Evolutionary conservation across 2,797 vertebrate species (phyloP), one percentile per base, ranked within the genome.

Genomic region (Poeciliopsis turneri): DNA sequence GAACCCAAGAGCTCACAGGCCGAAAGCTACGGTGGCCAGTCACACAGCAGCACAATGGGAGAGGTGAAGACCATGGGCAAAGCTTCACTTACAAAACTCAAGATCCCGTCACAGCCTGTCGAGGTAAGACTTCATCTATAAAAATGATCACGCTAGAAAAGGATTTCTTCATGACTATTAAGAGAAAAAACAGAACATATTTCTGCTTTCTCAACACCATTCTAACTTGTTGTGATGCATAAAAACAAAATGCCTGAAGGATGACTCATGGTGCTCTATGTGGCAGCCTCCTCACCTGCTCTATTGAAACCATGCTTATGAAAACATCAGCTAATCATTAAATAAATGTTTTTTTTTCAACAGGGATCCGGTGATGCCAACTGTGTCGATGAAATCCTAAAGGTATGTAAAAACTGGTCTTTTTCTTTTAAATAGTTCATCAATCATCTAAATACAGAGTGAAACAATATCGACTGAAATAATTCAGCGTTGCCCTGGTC

Each of bases 311-410:
- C 77, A 70, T 61, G 68, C 79, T 80, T 69, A 10, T 78, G 75
- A 80, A 55, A 79, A 75, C 36, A 75, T 72, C 33, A 90, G 74
- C 84, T 88, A 53, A 91, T 66, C 75, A 13, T 76, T n/a, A 61
- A 85, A n/a, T 84, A 86, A 28, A 66, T 85, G 86, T 93, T 82
- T 41, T 41, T 41, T 61, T 30, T 76, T 90, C 93, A 92, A 71
- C 39, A 99, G 98, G 97, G 97, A 79, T 95, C 97, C 4, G 97
- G 97, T 80, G 98, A 99, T 75, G 96, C 97, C 78, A 99, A 97
- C 95, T 99, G 98, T 86, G 98, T 99, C 46, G 98, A 99, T 93
- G 98, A 99, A 93, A 99, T 99, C 92, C 95, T 99, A 71, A 99
- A 99, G 97, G 98, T 99, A 95, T 92, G 95, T 91, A 46, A 7